Evolutionary conservation across 2,797 vertebrate species (phyloP).

Genomic region (Ambastaia sidthimunki): DNA sequence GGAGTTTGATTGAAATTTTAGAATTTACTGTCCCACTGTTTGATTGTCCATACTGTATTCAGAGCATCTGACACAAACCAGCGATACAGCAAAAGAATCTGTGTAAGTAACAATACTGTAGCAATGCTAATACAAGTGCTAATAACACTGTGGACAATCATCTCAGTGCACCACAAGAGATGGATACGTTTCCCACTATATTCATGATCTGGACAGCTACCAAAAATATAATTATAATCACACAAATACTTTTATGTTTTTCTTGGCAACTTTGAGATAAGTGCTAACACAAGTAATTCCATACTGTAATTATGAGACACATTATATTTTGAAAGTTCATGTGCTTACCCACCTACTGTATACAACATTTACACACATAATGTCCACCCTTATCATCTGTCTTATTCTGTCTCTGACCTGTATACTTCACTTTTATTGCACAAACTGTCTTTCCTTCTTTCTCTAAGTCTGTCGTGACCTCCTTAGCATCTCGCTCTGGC

Average conservation of each 20-base stretch:
- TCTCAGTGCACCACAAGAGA: constrained; percentile 5
- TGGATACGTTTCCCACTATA: constrained; percentile 27
- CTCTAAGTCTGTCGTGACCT: not conserved
- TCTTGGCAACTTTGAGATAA: constrained; percentile 47
- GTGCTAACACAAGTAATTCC: constrained; percentile 30
- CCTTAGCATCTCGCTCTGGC: not conserved
- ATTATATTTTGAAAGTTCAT: constrained; percentile 32
- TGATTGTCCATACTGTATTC: constrained; percentile 41
- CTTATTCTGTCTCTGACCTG: not conserved
- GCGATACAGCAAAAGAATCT: constrained; percentile 14
- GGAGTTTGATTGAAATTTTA: not conserved
- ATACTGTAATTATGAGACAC: constrained; percentile 10
- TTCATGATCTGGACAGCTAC: constrained; percentile 41
- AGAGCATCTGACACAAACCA: constrained; percentile 19
- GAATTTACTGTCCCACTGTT: not conserved
- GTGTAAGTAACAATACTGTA: constrained; percentile 40
- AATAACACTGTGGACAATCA: constrained; percentile 25
- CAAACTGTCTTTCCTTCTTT: not conserved
- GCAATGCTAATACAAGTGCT: constrained; percentile 35
- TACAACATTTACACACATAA: not conserved
- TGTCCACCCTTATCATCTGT: not conserved
- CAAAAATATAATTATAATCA: constrained; percentile 38
- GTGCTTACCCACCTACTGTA: constrained; percentile 47
- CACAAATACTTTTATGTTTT: constrained; percentile 32
- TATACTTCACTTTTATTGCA: constrained; percentile 29